These are phyloP conservation scores for Andrena marginata DNA, from an alignment of 2,888 invertebrate species.

Conservation along the genomic window DNA sequence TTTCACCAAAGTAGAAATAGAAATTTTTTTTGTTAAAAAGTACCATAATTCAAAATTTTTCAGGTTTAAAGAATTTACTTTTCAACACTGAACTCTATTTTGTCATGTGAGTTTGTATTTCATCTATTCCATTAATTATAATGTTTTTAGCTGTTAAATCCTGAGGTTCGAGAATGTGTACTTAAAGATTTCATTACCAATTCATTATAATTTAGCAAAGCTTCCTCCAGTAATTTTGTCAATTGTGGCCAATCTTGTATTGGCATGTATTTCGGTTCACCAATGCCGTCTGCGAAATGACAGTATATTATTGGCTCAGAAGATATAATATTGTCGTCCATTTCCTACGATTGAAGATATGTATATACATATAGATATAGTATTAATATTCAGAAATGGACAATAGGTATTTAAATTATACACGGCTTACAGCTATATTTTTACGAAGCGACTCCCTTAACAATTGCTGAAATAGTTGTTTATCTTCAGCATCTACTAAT, in stretches of 20 bases:
- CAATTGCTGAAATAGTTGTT: slow-evolving; percentile 90
- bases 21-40: too few species aligned
- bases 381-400: not conserved
- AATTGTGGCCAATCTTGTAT: slow-evolving; percentile 90
- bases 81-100: too few species aligned
- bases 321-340: slow-evolving; percentile 91
- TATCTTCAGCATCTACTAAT: slow-evolving; percentile 88
- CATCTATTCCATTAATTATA: too few species aligned
- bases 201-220: slow-evolving; percentile 94
- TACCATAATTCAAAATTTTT: too few species aligned
- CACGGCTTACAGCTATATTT: slow-evolving; percentile 87
- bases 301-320: slow-evolving; percentile 94
- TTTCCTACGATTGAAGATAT: slow-evolving; percentile 85
- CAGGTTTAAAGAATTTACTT: too few species aligned
- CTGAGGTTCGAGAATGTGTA: not conserved
- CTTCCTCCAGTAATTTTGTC: slow-evolving; percentile 91
- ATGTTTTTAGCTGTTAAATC: not conserved
- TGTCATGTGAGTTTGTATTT: too few species aligned
- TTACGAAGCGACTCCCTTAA: slow-evolving; percentile 92
- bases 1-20: too few species aligned
- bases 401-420: not conserved
- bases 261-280: slow-evolving; percentile 96
- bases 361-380: not conserved
- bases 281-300: slow-evolving; percentile 96
- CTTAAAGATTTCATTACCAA: slow-evolving; percentile 85